Base-by-base conservation (phyloP, 2,113 vertebrate species). In the Aphelocoma coerulescens region DNA sequence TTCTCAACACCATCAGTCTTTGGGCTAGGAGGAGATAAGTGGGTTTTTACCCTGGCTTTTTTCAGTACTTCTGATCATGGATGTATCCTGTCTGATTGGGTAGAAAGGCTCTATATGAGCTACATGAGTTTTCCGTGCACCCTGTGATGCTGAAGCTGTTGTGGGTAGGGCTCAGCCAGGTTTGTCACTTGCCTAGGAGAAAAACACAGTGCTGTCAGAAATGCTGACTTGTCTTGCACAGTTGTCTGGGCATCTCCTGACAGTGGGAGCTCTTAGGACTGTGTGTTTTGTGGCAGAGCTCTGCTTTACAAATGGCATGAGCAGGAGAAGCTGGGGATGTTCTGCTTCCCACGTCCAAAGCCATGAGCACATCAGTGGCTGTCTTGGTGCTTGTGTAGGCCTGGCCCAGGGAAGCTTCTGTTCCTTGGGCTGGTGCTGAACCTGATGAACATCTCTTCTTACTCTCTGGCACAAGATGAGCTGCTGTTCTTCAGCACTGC, bases 81-180 rank as follows among this genome's bases (percentile, higher is more conserved):
- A 10, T 67, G 5, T 51, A 14, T 6, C 17, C 43, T 55, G 12
- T 66, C 16, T 86, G 33, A 13, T 3, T 6, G 27, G 7, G 16
- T 83, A 16, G 13, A 91, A 88, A 26, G 21, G 21, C 15, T 73
- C 21, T 71, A 0, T 41, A 2, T 59, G 30, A 21, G 17, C 68
- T 77, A 7, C 6, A 1, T 17, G 32, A 59, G 28, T 88, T 89
- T 54, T 77, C 2, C 0, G 0, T 68, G 39, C 23, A 18, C 13
- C 8, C 16, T 49, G 19, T 63, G 59, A 4, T 75, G 43, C 73
- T 75, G 7, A 12, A 59, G 39, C 46, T 67, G 5, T 46, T 55
- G 22, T 65, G 22, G 26, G 8, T 52, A 27, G 49, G 24, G 17
- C 35, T 89, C 22, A 7, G 46, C 68, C 51, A 66, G 5, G 14